Evolutionary conservation across 2,113 vertebrate species (phyloP).

Genomic region (Cyprinodon brontotheroides): DNA sequence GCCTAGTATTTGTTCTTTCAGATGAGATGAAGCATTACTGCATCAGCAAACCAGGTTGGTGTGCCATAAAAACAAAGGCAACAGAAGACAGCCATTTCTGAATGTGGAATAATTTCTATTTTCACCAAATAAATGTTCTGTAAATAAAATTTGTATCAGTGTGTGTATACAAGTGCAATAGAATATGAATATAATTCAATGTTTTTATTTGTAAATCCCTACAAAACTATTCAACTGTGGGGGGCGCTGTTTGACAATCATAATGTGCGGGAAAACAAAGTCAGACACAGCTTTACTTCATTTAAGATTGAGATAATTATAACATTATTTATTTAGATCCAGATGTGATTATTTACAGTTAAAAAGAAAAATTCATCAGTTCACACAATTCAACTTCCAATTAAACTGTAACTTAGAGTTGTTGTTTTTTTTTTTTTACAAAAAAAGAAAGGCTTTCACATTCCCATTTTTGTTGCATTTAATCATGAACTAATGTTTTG

Average conservation of each 20-base stretch:
- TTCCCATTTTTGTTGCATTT: conserved; percentile 72
- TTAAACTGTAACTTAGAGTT: conserved; percentile 55
- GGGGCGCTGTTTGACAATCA: not conserved
- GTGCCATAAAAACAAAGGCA: not conserved
- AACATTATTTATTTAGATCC: conserved; percentile 79
- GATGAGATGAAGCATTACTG: too few species aligned
- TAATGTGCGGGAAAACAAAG: not conserved
- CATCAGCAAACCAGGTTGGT: not conserved
- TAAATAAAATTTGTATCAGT: not conserved
- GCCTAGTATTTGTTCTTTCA: too few species aligned
- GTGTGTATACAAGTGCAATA: not conserved
- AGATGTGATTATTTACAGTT: conserved; percentile 76
- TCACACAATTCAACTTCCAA: conserved; percentile 76
- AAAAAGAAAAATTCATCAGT: conserved; percentile 71
- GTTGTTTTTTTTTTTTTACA: conserved; percentile 55
- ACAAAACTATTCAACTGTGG: not conserved
- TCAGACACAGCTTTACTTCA: conserved; percentile 1
- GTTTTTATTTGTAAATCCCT: not conserved
- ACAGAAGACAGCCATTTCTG: not conserved
- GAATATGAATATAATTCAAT: not conserved
- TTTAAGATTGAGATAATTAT: conserved; percentile 48
- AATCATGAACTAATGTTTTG: conserved; percentile 77
- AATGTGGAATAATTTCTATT: not conserved
- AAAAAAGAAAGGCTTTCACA: conserved; percentile 63
- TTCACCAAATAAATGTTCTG: not conserved